Evolutionary conservation across 2,797 vertebrate species (phyloP).

Genomic region (Squalus acanthias): DNA sequence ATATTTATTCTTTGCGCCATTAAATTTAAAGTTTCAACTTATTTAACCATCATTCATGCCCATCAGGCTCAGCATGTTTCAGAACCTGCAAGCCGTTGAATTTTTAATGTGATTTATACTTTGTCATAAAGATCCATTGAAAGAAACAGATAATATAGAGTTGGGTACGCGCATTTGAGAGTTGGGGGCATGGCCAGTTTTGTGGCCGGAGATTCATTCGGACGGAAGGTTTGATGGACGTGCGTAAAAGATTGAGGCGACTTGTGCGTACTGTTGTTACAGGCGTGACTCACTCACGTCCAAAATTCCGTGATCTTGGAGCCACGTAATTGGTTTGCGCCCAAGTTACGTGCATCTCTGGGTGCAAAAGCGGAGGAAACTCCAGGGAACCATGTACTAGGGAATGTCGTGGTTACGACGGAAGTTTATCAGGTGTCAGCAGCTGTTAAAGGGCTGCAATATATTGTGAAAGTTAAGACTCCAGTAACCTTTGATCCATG

Average conservation of each 20-base stretch:
- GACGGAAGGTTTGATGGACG: no score
- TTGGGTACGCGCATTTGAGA: no score
- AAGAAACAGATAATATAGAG: no score
- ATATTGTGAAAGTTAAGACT: background rate
- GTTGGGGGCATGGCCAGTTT: no score
- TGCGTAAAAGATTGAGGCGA: background rate
- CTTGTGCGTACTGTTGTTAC: background rate
- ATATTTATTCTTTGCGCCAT: no score
- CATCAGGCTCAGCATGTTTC: background rate
- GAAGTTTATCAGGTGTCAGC: background rate
- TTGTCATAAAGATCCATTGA: no score
- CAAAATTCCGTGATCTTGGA: background rate
- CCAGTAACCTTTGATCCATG: background rate
- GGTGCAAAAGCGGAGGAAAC: background rate
- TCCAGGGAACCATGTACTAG: background rate
- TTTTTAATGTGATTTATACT: background rate
- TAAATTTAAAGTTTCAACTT: background rate
- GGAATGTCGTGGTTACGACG: background rate
- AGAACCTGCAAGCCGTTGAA: background rate
- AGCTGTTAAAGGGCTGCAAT: background rate
- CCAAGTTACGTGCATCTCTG: no score
- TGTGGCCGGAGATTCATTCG: no score
- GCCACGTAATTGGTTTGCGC: background rate
- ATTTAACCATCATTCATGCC: background rate
- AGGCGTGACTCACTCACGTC: background rate